phyloP scores from a whole-genome alignment of 2,888 invertebrate species.

The Diaperis boleti region DNA sequence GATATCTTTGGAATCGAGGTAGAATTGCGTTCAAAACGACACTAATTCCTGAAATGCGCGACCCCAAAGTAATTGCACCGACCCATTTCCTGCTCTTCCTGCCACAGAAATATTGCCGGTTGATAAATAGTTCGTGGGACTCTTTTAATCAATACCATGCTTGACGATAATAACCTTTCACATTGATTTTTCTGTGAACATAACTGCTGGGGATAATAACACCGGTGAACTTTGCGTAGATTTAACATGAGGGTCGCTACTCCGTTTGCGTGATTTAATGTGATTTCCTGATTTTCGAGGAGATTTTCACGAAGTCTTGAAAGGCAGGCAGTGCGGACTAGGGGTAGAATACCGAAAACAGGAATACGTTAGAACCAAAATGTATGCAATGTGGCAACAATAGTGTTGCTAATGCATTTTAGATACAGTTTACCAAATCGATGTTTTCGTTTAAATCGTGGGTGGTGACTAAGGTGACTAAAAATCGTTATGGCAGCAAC shows the following conservation, averaged over 20 bases:
- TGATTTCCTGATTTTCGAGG: conserved; percentile 46
- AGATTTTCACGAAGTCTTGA: conserved; percentile 36
- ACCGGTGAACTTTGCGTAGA: conserved; percentile 44
- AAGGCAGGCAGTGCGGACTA: too few relatives aligned
- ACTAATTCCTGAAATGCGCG: too few relatives aligned
- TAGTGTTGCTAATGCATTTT: too few relatives aligned
- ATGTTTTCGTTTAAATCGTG: too few relatives aligned
- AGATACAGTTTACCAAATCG: too few relatives aligned
- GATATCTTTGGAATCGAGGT: too few relatives aligned
- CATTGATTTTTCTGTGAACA: conserved; percentile 59
- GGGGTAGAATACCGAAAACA: too few relatives aligned
- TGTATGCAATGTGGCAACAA: too few relatives aligned
- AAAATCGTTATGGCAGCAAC: too few relatives aligned
- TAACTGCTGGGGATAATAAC: conserved; percentile 25
- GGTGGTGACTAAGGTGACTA: too few relatives aligned
- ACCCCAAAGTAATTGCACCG: conserved; percentile 10
- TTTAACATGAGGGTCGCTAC: conserved; percentile 42
- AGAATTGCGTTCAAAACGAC: too few relatives aligned
- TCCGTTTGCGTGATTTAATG: conserved; percentile 49
- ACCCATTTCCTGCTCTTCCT: conserved; percentile 1
- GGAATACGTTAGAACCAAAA: too few relatives aligned
- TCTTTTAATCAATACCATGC: conserved; percentile 54
- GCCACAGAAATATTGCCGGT: conserved; percentile 17
- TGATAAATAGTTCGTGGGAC: conserved; percentile 19
- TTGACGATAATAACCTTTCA: conserved; percentile 59